Conservation (phyloP, 2,113 vertebrate genomes). For the human region GRCh38 chr2:212490501-212491000, state of each 20-base stretch:
- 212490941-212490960: slow-evolving; percentile 1
- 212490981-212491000: background rate
- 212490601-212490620: background rate
- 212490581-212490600: background rate
- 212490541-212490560: background rate
- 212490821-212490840: background rate
- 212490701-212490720: background rate
- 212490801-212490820: background rate
- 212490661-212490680: background rate
- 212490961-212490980: background rate
- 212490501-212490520: background rate
- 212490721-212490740: background rate
- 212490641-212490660: background rate
- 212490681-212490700: background rate
- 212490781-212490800: background rate
- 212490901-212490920: background rate
- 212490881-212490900: background rate
- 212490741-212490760: background rate
- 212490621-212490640: background rate
- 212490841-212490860: background rate
- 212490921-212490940: background rate
- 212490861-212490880: background rate
- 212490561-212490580: slow-evolving; percentile 33
- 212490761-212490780: background rate
- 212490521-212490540: background rate